Evolutionary conservation across 2,888 invertebrate species (phyloP), one percentile per base, ranked within the genome.

Genomic region (Lasius fuliginosus): DNA sequence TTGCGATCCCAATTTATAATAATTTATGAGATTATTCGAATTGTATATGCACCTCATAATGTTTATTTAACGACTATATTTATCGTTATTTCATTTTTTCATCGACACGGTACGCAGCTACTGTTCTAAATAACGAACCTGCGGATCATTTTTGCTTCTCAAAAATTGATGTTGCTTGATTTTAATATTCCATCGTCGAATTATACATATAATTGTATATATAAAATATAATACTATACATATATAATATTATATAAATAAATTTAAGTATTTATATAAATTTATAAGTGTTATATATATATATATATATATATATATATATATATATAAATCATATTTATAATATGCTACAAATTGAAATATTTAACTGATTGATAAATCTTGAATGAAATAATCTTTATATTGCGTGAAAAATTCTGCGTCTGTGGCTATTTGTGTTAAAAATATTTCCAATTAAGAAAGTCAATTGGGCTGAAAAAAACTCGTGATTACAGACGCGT

Each of bases 401-500:
- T 5, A 6, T 42, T 42, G 0, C 6, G n/a, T 8, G n/a, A 42
- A 12, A 1, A 40, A 11, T 6, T 56, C 4, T 18, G 15, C 15
- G 11, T 18, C 18, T 58, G 4, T n/a, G 33, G 12, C 18, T 49
- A 1, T 11, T 23, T 8, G 23, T 33, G 36, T 23, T 33, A 12
- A 8, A 58, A 27, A 58, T 30, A 30, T 30, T 36, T 64, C 18
- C 15, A 46, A 30, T 68, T 46, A 27, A 27, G 15, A 12, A 11
- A 30, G 5, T 27, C 27, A 53, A 53, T n/a, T n/a, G n/a, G 53
- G 40, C 3, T 27, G 36, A 23, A 23, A 85, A 86, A 79, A 68
- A 23, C 33, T n/a, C 33, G 23, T 65, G 74, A 89, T 85, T 86
- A 82, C 82, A 81, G 75, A 40, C 18, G n/a, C 40, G 75, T 53